phyloP scores from a whole-genome alignment of 2,888 invertebrate species.

The Xestia rhomboidea region DNA sequence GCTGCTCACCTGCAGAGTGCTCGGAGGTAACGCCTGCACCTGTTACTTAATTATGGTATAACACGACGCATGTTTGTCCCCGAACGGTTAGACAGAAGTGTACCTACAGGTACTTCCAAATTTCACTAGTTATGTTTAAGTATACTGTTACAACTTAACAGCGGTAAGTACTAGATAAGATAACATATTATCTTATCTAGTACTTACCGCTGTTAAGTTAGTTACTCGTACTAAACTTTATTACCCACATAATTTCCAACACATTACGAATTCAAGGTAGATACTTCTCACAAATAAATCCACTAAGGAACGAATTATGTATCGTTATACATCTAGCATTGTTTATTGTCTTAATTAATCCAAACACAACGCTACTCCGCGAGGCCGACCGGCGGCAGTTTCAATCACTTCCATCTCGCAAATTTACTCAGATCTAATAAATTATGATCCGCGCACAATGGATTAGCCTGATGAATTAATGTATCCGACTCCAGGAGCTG shows the following conservation, averaged over 20 bases:
- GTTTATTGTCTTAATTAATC: slow-evolving; percentile 70
- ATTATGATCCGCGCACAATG: slow-evolving; percentile 70
- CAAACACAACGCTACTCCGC: slow-evolving; percentile 43
- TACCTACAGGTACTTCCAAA: neutral
- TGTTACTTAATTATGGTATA: neutral
- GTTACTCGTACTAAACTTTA: slow-evolving; percentile 16
- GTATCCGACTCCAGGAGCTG: slow-evolving; percentile 64
- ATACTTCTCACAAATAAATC: slow-evolving; percentile 45
- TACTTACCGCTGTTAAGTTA: neutral
- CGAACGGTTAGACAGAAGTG: neutral
- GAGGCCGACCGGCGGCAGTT: slow-evolving; percentile 61
- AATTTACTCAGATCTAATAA: slow-evolving; percentile 73
- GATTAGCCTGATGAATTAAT: slow-evolving; percentile 72
- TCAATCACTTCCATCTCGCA: slow-evolving; percentile 68
- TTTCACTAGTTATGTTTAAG: neutral
- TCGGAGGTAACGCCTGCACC: slow-evolving; percentile 92
- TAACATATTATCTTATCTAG: neutral
- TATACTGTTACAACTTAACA: too few relatives aligned
- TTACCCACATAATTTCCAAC: slow-evolving; percentile 26
- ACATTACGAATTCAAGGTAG: slow-evolving; percentile 36
- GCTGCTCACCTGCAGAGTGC: slow-evolving; percentile 95
- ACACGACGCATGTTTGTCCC: neutral
- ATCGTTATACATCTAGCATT: slow-evolving; percentile 51
- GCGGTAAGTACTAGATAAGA: too few relatives aligned
- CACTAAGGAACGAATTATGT: slow-evolving; percentile 51